phyloP scores from a whole-genome alignment of 64 coral and sea anemone species.

The Stylophora pistillata region DNA sequence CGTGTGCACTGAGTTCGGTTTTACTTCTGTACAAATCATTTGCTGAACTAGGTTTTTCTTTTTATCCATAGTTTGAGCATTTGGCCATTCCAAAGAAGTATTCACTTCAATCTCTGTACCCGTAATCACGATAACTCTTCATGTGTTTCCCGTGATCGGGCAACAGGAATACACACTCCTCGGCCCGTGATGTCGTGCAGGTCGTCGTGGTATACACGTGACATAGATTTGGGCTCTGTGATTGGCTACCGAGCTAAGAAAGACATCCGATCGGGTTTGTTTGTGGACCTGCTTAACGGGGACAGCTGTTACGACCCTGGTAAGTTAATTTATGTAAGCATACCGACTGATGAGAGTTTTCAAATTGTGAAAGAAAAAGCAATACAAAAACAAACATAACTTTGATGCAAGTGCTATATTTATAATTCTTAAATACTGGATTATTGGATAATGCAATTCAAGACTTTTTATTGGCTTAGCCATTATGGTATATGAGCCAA shows the following conservation, averaged over 20 bases:
- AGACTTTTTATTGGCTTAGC: no score
- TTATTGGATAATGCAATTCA: no score
- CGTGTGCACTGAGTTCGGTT: not conserved
- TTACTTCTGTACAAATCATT: not conserved
- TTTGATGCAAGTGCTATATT: no score
- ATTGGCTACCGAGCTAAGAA: conserved; percentile 74
- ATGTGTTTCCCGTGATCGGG: conserved; percentile 5
- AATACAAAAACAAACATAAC: no score
- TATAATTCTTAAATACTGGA: no score
- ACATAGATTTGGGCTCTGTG: conserved; percentile 59
- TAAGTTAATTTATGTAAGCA: conserved; percentile 7
- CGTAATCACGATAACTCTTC: conserved; percentile 72
- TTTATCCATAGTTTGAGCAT: not conserved
- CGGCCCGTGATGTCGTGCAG: conserved; percentile 80
- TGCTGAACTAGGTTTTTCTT: not conserved
- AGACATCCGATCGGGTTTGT: conserved; percentile 60
- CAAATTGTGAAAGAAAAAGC: no score
- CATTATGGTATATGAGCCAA: no score
- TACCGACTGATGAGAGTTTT: not conserved
- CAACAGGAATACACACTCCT: not conserved
- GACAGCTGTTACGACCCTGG: conserved; percentile 22
- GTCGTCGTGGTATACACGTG: not conserved
- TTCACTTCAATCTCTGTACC: conserved; percentile 78
- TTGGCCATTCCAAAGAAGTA: not conserved
- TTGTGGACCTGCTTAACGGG: conserved; percentile 71